Evolutionary conservation across 2,888 invertebrate genomes (phyloP).

Genomic region (Drepanosiphum platanoidis): DNA sequence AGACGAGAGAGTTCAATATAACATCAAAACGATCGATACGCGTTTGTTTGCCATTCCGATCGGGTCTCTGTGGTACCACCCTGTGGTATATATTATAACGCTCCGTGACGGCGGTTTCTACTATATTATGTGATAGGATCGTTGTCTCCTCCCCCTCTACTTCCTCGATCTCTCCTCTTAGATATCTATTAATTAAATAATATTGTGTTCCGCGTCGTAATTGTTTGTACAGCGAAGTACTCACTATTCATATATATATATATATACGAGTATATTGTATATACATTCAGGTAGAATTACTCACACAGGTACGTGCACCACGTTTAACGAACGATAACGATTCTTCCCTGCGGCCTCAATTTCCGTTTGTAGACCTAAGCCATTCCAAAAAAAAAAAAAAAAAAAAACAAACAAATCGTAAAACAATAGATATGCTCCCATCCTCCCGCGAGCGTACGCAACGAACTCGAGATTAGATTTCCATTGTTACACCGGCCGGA

Average conservation of each 20-base stretch:
- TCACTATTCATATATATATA: no score
- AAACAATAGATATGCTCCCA: not conserved
- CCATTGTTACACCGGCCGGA: not conserved
- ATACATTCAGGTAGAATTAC: no score
- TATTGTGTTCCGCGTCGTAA: conserved; percentile 9
- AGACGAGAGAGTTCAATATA: no score
- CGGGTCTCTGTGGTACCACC: not conserved
- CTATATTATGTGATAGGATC: not conserved
- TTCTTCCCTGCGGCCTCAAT: not conserved
- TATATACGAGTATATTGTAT: not conserved
- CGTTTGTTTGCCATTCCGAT: not conserved
- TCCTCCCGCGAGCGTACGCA: not conserved
- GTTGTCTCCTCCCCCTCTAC: not conserved
- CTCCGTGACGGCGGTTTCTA: not conserved
- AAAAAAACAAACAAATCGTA: not conserved
- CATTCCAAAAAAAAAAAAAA: not conserved
- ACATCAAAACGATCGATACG: no score
- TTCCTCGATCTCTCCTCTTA: not conserved
- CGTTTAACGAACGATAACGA: not conserved
- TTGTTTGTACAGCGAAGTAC: not conserved
- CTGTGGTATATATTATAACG: no score
- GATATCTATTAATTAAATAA: conserved; percentile 19
- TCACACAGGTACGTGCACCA: not conserved
- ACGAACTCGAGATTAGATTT: not conserved
- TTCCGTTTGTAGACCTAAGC: not conserved